Base-by-base conservation (phyloP, 2,113 vertebrate genomes). In the Microcebus griseorufus region DNA sequence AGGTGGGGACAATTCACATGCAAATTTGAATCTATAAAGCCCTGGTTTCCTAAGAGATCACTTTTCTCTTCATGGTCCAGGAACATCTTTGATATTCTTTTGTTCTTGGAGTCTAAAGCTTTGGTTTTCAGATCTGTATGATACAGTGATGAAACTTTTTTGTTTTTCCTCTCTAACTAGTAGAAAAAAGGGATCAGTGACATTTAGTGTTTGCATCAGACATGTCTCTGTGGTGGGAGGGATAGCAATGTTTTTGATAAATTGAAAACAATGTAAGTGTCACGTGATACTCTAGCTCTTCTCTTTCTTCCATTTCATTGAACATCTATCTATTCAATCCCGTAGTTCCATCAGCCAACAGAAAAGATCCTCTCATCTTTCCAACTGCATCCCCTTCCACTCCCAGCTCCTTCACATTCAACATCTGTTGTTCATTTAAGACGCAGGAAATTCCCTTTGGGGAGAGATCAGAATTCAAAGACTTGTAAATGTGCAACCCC, bases 401-500 rank as follows among this genome's bases (percentile, higher is more conserved):
- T 13, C 27, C 25, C 27, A 48, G 64, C 45, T 87, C 39, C 37
- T 34, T 96, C 75, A n/a, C 51, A 81, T 89, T 97, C 37, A 51
- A 65, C 88, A 95, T 93, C 95, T 97, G 91, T 55, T 96, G 73
- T 96, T 94, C 94, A 87, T 58, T 95, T 75, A 92, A 97, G 78
- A 82, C 18, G 23, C 25, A 67, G 70, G 82, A 95, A 94, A 80
- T 95, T 84, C 53, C 58, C 69, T 39, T 45, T 89, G 6, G 42
- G 64, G 87, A 88, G 34, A 93, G 85, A 94, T 86, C 55, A 75
- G 79, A 82, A 83, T 76, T 96, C 60, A 89, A 95, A 96, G 84
- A 78, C 69, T 62, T 4, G 13, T 73, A 55, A 91, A 80, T 79
- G 13, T 1, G 72, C 42, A 48, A 62, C 22, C 8, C 25, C 20